Evolutionary conservation across 2,797 vertebrate species (phyloP).

Genomic region (Pangasius larnaudii): DNA sequence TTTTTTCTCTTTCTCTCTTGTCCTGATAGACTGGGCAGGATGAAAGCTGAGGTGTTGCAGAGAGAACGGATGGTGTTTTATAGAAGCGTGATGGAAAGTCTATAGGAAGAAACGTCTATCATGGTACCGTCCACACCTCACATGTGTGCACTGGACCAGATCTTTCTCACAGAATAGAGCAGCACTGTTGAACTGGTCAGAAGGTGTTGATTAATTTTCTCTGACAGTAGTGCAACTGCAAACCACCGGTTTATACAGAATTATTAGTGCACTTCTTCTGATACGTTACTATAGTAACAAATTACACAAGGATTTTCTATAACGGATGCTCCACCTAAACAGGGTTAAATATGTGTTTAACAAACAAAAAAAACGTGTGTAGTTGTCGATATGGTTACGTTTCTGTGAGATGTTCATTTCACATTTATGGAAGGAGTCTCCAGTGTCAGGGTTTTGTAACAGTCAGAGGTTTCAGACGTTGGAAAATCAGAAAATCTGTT

Average conservation of each 20-base stretch:
- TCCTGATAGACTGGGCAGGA: conserved; percentile 50
- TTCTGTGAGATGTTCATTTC: background rate
- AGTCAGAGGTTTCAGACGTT: background rate
- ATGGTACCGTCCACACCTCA: background rate
- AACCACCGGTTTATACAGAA: background rate
- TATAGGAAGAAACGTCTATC: conserved; percentile 7
- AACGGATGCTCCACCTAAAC: background rate
- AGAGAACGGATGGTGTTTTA: conserved; percentile 46
- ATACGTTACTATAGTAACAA: background rate
- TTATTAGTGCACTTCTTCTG: background rate
- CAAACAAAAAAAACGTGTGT: background rate
- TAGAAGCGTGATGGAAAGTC: conserved; percentile 33
- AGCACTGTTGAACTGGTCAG: too few species aligned
- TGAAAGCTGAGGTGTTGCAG: conserved; percentile 43
- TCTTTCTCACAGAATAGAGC: background rate
- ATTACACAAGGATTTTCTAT: background rate
- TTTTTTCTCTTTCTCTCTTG: conserved; percentile 27
- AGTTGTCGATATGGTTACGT: background rate
- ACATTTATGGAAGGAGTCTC: background rate
- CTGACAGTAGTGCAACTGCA: background rate
- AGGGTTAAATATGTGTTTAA: background rate
- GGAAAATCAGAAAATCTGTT: background rate
- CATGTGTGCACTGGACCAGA: background rate
- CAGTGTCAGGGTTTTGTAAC: background rate
- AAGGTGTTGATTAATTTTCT: background rate